Evolutionary conservation across 1,140 invertebrate species (phyloP).

Genomic region (Propsilocerus akamusi): DNA sequence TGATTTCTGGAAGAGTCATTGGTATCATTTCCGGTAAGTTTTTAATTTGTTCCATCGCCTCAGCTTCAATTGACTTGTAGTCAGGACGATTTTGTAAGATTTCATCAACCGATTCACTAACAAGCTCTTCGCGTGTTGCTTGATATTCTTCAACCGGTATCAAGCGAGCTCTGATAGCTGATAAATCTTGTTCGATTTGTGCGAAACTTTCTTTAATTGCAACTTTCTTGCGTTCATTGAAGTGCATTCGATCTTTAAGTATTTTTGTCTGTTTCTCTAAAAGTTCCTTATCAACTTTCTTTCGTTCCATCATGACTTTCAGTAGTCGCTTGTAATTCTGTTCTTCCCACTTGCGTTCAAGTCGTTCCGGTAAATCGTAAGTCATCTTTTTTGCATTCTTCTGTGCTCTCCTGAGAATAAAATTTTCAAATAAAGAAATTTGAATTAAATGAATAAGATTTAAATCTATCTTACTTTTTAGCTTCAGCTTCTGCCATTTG

Average conservation of each 20-base stretch:
- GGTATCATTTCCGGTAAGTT: conserved; percentile 12
- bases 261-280: conserved; percentile 17
- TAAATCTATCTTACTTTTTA: neutral
- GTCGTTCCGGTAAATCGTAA: conserved; percentile 4
- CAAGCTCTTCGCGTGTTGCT: neutral
- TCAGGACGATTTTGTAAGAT: conserved; percentile 12
- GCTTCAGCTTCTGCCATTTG: conserved; percentile 1
- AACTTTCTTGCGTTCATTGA: conserved; percentile 18
- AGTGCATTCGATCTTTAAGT: conserved; percentile 17
- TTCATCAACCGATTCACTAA: conserved; percentile 15
- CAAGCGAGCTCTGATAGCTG: conserved; percentile 14
- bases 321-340: conserved; percentile 19
- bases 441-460: neutral
- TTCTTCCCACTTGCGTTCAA: conserved; percentile 16
- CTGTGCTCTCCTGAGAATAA: neutral
- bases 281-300: conserved; percentile 20
- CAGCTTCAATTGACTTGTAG: conserved; percentile 8
- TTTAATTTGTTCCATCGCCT: conserved; percentile 11
- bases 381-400: neutral
- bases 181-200: conserved; percentile 15
- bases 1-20: conserved; percentile 16
- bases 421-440: neutral
- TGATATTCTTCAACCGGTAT: conserved; percentile 13
- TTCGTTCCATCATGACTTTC: conserved; percentile 19
- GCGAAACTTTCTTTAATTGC: conserved; percentile 13